Evolutionary conservation across 2,113 vertebrate genomes (phyloP), one percentile per base, ranked within the genome.

Genomic region (Camelus dromedarius): DNA sequence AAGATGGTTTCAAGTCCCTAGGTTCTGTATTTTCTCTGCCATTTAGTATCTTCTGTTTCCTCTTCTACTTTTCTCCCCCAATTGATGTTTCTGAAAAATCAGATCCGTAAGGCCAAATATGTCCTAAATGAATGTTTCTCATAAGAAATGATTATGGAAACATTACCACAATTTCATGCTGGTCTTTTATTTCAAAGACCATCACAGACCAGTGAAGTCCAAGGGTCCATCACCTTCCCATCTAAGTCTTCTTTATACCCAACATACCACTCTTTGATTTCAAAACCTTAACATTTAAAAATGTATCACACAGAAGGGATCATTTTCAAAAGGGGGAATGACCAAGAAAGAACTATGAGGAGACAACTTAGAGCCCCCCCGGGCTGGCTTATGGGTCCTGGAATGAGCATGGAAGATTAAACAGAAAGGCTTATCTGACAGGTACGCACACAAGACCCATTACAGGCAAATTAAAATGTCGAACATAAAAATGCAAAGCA

Each of bases 401-500:
- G 75, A 6, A 24, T 1, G 48, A 70, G 46, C 38, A 60, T 10
- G 8, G 52, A 42, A 48, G 42, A 46, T 30, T 50, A 83, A 60
- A 75, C 60, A 67, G 28, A 72, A 87, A 86, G 20, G 4, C 42
- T 52, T 18, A 48, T 3, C 22, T 69, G 52, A 48, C 32, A 95
- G 56, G 77, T 42, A 50, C 0, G 14, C 70, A 88, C 75, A n/a
- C 0, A 52, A 5, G 18, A 75, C 9, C 69, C 50, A 73, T 35
- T 14, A 35, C 12, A 70, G 15, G 30, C 52, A 81, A 91, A 24
- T 62, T 32, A 46, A 89, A 62, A 15, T 46, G 14, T 20, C 10
- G n/a, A 81, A 13, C 70, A 56, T 86, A 77, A 72, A 91, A 93
- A 62, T 30, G 91, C 62, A 81, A 22, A 48, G 93, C 69, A 69